Evolutionary conservation across 2,888 invertebrate genomes (phyloP).

Genomic region (Cinara cedri): DNA sequence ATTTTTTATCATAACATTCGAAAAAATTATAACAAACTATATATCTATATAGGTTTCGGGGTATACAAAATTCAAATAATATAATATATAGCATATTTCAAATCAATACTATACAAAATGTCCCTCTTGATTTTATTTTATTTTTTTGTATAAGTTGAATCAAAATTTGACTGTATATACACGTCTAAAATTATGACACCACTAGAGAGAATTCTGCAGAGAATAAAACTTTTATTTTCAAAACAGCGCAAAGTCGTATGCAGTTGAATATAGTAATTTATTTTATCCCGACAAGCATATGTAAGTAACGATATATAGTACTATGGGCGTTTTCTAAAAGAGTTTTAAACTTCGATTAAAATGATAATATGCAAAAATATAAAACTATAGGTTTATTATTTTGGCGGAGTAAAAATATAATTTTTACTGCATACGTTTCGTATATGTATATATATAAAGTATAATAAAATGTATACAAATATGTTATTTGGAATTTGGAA

Average conservation of each 20-base stretch:
- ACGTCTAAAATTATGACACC: conserved; percentile 19
- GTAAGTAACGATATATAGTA: not conserved
- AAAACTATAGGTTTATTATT: conserved; percentile 3
- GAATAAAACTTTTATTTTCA: conserved; percentile 21
- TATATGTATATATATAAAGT: too few relatives aligned
- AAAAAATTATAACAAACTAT: too few relatives aligned
- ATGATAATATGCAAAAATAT: not conserved
- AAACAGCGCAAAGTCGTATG: conserved; percentile 28
- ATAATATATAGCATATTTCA: too few relatives aligned
- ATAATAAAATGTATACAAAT: too few relatives aligned
- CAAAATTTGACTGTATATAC: conserved; percentile 21
- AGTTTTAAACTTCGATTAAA: conserved; percentile 35
- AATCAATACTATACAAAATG: not conserved
- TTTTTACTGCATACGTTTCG: too few relatives aligned
- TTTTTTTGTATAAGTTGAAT: conserved; percentile 47
- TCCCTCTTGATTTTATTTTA: too few relatives aligned
- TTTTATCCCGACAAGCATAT: conserved; percentile 1
- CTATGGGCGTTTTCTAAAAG: conserved; percentile 10
- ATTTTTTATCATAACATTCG: too few relatives aligned
- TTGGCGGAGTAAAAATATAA: not conserved
- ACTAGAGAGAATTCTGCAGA: conserved; percentile 11
- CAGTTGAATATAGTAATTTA: conserved; percentile 32
- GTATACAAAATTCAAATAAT: not conserved
- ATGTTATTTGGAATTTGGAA: too few relatives aligned
- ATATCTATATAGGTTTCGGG: too few relatives aligned